phyloP scores from a whole-genome alignment of 2,113 vertebrate species.

The Neolamprologus toae region DNA sequence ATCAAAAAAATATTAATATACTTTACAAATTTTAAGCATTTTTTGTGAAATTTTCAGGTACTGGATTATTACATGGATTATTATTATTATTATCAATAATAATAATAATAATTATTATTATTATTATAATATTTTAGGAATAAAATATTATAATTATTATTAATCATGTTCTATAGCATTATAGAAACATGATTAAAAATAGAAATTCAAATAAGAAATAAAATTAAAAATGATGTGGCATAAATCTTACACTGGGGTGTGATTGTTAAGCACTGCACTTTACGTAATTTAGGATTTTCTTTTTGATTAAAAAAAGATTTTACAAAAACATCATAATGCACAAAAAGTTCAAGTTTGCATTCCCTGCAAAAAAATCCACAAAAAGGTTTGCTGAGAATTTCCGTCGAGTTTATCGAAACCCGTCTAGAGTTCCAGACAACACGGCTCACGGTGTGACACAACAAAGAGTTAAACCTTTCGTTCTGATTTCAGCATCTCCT shows the following conservation, averaged over 20 bases:
- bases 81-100: fast-evolving
- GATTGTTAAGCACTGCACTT: background rate
- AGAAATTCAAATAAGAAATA: background rate
- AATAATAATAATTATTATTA: background rate
- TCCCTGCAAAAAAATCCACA: background rate
- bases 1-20: background rate
- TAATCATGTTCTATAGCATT: background rate
- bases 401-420: background rate
- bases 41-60: background rate
- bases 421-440: background rate
- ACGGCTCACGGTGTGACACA: constrained; percentile 10
- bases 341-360: background rate
- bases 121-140: background rate
- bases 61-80: too few species aligned
- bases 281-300: background rate
- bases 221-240: background rate
- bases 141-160: background rate
- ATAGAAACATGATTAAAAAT: background rate
- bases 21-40: background rate
- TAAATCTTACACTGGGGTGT: background rate
- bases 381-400: background rate
- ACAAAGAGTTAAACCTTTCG: constrained; percentile 53
- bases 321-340: background rate
- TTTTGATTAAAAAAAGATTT: background rate
- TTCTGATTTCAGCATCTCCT: constrained; percentile 36